Evolutionary conservation across 64 coral and sea anemone species (phyloP), one percentile per base, ranked within the genome.

Genomic region (Anthopleura sola): DNA sequence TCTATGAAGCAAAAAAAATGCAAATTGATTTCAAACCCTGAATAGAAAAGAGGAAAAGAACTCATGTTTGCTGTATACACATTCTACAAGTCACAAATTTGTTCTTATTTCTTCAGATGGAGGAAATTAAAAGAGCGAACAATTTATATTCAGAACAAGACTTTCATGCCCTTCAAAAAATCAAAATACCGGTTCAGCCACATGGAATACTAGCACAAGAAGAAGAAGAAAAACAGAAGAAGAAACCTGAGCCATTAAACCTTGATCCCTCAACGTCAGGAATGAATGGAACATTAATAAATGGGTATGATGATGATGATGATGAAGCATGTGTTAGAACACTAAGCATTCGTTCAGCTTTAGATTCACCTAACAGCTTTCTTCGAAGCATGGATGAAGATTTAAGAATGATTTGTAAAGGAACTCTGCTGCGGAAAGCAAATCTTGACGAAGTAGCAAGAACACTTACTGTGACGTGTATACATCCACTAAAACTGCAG

Each of bases 341-440:
- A 49, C 84, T 97, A 29, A 97, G 94, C 66, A 97, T 97, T 38
- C 90, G 94, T 19, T 92, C 94, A 15, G 94, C 90, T 34, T 44
- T 97, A 34, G 90, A 97, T 83, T 97, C 94, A 17, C 94, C 94
- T 68, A 85, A 97, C 75, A 97, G 94, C 39, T 97, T 97, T 84
- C 78, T 97, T 15, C 78, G 69, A 62, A 90, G 92, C 68, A 97
- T 97, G 94, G 94, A 97, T 33, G 87, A 97, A 82, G 94, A 97
- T 36, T 76, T 97, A 6, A 93, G 89, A 86, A 83, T 84, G 53
- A 97, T 97, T 83, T 97, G 94, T 50, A 91, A 97, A 90, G 91
- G 89, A 23, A 82, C 90, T 57, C 81, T 90, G 11, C 40, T 92
- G 44, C 88, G 90, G 2, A 97, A 97, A 78, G 87, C 84, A 24